These are phyloP conservation scores for Clamator glandarius DNA, from an alignment of 2,797 vertebrate genomes.

Conservation along the genomic window DNA sequence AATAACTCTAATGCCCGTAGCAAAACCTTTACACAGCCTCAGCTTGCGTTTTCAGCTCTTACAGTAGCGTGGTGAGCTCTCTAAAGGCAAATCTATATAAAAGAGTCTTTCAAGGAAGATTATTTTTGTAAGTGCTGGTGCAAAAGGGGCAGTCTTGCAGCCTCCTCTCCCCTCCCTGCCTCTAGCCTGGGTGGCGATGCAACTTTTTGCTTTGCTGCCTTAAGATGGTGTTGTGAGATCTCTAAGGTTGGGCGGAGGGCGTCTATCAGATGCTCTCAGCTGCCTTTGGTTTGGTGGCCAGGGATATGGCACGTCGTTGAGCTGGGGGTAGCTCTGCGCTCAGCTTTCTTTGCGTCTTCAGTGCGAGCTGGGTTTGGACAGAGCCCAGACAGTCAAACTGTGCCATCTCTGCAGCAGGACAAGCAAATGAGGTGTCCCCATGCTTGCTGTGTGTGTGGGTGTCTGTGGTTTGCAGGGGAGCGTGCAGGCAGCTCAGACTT, in stretches of 20 bases:
- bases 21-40: constrained; percentile 22
- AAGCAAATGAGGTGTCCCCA: background rate
- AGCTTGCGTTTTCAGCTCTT: background rate
- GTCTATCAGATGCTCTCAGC: background rate
- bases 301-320: background rate
- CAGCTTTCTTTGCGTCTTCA: background rate
- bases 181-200: background rate
- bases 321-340: background rate
- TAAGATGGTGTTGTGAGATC: background rate
- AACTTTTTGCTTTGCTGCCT: background rate
- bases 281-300: background rate
- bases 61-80: constrained; percentile 3
- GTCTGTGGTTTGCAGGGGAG: background rate
- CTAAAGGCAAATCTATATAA: background rate
- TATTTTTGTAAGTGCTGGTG: constrained; percentile 13
- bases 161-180: background rate
- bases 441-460: background rate
- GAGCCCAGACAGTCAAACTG: background rate
- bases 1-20: constrained; percentile 31
- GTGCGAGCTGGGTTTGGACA: background rate
- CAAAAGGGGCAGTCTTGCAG: constrained; percentile 2
- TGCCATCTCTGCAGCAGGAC: fast-evolving
- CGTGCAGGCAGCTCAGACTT: fast-evolving
- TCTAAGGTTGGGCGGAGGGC: background rate
- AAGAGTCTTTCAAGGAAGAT: background rate